These are phyloP conservation scores for Bambusicola thoracicus DNA, from an alignment of 2,113 vertebrate species.

Conservation along the genomic window DNA sequence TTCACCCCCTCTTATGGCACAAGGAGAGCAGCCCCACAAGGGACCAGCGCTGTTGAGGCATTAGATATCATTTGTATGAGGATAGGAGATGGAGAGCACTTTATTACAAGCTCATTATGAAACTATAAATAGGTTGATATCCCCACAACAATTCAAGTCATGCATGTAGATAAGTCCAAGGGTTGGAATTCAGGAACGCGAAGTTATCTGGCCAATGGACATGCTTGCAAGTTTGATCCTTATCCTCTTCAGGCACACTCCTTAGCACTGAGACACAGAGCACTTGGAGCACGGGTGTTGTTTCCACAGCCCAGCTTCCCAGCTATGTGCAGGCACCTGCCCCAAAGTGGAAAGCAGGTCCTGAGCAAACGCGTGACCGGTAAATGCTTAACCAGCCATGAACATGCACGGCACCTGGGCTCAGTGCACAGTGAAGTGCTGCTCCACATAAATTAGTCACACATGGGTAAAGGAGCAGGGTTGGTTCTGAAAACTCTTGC, in stretches of 20 bases:
- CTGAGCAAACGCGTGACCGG: not conserved
- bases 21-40: not conserved
- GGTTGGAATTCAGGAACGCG: slow-evolving; percentile 10
- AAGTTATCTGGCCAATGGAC: not conserved
- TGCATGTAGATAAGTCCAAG: not conserved
- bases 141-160: not conserved
- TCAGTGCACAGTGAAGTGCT: not conserved
- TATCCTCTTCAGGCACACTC: not conserved
- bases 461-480: slow-evolving; percentile 3
- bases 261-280: not conserved
- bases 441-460: slow-evolving; percentile 57
- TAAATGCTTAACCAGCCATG: not conserved
- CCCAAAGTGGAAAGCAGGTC: not conserved
- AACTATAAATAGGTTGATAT: slow-evolving; percentile 34
- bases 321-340: not conserved
- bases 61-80: not conserved
- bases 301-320: not conserved
- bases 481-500: slow-evolving; percentile 11
- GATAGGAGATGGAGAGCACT: not conserved
- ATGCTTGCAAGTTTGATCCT: not conserved
- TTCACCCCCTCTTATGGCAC: slow-evolving; percentile 60
- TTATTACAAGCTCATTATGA: not conserved
- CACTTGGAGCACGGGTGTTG: not conserved
- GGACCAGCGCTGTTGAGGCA: not conserved
- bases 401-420: not conserved